phyloP scores from a whole-genome alignment of 1,140 invertebrate genomes.

The Ditylenchus dipsaci region DNA sequence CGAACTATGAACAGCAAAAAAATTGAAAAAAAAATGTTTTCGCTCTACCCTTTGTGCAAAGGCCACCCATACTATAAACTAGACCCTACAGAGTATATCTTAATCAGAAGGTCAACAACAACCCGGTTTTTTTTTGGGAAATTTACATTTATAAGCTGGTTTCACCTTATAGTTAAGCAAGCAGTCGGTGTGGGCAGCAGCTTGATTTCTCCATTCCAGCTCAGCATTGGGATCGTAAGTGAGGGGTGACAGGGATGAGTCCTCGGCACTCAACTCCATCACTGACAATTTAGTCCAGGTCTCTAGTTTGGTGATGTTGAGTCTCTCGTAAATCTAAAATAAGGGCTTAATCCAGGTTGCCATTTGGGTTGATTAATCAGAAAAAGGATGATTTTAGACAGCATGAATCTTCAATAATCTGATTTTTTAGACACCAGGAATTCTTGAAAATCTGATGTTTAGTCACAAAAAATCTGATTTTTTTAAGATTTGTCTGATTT shows the following conservation, averaged over 20 bases:
- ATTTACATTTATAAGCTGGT: background rate
- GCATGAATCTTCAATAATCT: background rate
- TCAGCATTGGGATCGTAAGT: slow-evolving; percentile 54
- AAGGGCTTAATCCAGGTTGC: too few species aligned
- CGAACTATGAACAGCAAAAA: too few species aligned
- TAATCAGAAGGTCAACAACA: too few species aligned
- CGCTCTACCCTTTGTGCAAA: too few species aligned
- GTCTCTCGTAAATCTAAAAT: slow-evolving; percentile 34
- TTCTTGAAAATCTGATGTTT: background rate
- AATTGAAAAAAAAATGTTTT: too few species aligned
- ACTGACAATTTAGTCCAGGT: slow-evolving; percentile 34
- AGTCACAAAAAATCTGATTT: too few species aligned
- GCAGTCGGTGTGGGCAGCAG: slow-evolving; percentile 56
- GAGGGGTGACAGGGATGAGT: slow-evolving; percentile 3
- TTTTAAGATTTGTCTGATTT: too few species aligned
- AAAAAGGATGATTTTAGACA: background rate
- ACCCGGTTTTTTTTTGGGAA: too few species aligned
- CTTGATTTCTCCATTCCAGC: slow-evolving; percentile 52
- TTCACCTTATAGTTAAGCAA: slow-evolving; percentile 53
- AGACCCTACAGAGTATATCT: too few species aligned
- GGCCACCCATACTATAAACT: too few species aligned
- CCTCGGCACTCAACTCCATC: slow-evolving; percentile 1
- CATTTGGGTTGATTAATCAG: too few species aligned
- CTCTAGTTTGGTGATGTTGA: slow-evolving; percentile 32
- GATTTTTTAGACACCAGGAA: background rate